Conservation (phyloP, 2,888 invertebrate genomes). For the Phoronis australis region DNA sequence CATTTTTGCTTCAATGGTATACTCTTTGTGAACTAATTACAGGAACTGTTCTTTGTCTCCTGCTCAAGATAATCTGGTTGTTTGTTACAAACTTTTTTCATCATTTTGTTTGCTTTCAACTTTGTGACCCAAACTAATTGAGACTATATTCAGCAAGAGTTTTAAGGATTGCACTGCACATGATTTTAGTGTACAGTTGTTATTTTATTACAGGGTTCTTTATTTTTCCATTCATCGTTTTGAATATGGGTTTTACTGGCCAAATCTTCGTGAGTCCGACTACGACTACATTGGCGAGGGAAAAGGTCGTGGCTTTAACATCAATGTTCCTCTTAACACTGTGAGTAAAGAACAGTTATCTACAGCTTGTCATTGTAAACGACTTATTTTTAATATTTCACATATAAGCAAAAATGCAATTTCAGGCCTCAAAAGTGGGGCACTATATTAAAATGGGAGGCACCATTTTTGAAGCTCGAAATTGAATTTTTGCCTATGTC, state of each 20-base stretch:
- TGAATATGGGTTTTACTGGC: conserved; percentile 91
- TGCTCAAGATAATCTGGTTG: not conserved
- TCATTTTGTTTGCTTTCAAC: no score
- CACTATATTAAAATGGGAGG: no score
- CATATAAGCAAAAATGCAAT: not conserved
- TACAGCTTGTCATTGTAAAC: no score
- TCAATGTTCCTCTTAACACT: conserved; percentile 90
- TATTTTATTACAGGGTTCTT: conserved; percentile 74
- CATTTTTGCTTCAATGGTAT: no score
- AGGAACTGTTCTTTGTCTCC: not conserved
- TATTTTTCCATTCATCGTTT: conserved; percentile 97
- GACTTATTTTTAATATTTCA: not conserved
- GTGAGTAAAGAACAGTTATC: no score
- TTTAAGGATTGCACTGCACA: no score
- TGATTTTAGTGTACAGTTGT: no score
- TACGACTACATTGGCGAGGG: conserved; percentile 77
- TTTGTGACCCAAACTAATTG: no score
- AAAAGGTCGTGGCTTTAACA: conserved; percentile 74
- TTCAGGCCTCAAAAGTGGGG: not conserved
- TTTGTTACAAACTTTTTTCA: not conserved
- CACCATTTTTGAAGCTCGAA: no score
- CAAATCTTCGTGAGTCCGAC: conserved; percentile 84
- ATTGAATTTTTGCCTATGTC: no score
- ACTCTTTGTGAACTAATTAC: no score
- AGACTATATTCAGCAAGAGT: no score